Base-by-base conservation (phyloP, 2,797 vertebrate genomes). In the Paramormyrops hopkinsi region DNA sequence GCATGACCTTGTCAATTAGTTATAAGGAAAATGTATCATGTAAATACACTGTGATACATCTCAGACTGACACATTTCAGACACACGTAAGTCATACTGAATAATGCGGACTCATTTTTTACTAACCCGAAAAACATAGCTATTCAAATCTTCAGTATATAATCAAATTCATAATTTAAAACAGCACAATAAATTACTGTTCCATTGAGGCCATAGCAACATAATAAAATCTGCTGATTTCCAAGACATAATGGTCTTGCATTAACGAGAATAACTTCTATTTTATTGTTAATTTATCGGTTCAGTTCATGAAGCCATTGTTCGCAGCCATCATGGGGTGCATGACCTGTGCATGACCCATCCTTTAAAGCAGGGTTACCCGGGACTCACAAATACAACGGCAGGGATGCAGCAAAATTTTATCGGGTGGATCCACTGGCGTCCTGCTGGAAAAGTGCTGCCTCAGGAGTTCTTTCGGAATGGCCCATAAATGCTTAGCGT, bases 1-100 rank as follows among this genome's bases (percentile, higher is more conserved):
- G 17, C 56, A 25, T 89, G 88, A 86, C 88, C 83, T 69, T 73
- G 82, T 86, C 25, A 69, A 33, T 51, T 25, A 50, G 19, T 50
- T 69, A 37, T 44, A 86, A 46, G 25, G 33, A 54, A 59, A 59
- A 83, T 14, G 37, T 79, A 11, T 17, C 50, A 73, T 17, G 65
- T 37, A 73, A 33, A 37, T 73, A 73, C 29, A 37, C 22, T 37
- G 65, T 73, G 11, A 73, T 37, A 6, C 9, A 65, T 65, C 59
- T 65, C 59, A 65, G 9, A 33, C 25, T 69, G 25, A 69, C 29
- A 73, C 12, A 73, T 73, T 73, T 73, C 65, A 73, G 65, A 69
- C 11, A 69, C 25, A 29, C 4, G 29, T 65, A 65, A 69, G 65
- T 73, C 65, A 73, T 73, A 73, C 25, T 65, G 29, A 33, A 14